Evolutionary conservation across 2,888 invertebrate genomes (phyloP).

Genomic region (Tipula vernalis): DNA sequence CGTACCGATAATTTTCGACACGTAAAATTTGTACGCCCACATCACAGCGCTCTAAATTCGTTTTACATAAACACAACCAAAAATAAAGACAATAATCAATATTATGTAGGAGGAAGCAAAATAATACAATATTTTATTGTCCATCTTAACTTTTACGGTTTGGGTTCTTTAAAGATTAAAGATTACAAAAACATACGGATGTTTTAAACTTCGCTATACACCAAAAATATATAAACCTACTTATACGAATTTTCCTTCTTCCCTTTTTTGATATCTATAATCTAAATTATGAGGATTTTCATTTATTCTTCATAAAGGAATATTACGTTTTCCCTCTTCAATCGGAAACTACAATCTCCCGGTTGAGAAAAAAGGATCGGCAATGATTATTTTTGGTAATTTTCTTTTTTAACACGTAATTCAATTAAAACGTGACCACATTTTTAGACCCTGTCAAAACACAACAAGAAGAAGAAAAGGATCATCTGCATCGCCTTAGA

Average conservation of each 20-base stretch:
- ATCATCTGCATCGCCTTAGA: background rate
- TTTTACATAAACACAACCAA: background rate
- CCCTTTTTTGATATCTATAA: background rate
- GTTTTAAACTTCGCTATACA: background rate
- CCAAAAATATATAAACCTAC: background rate
- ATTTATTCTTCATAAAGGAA: background rate
- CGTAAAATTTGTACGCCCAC: background rate
- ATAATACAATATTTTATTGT: background rate
- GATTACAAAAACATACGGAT: background rate
- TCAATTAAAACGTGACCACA: slow-evolving; percentile 10
- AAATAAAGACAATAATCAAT: background rate
- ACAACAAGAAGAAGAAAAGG: background rate
- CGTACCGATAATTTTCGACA: background rate
- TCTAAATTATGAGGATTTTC: background rate
- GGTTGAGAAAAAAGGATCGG: background rate
- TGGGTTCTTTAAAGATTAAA: background rate
- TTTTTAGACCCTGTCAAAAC: background rate
- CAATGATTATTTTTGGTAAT: background rate
- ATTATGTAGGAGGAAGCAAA: background rate
- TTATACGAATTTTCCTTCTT: background rate
- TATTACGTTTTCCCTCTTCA: background rate
- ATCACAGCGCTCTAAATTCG: background rate
- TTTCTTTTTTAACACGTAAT: slow-evolving; percentile 8
- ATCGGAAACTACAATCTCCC: background rate
- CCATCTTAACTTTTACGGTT: background rate